Conservation (phyloP, 2,797 vertebrate species). For the Sternotherus odoratus region DNA sequence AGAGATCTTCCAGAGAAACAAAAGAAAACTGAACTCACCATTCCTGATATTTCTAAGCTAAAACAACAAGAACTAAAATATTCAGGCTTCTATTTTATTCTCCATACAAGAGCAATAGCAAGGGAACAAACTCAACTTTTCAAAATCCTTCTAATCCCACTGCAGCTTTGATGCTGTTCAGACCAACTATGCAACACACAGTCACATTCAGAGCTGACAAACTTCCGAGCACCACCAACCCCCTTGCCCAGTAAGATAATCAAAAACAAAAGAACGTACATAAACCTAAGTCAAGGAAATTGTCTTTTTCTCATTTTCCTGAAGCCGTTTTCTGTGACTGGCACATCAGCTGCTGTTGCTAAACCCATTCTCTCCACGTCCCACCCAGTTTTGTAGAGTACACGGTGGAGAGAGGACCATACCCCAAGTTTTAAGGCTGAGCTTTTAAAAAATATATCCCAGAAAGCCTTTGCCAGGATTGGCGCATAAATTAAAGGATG, state of each 20-base stretch:
- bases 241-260: not conserved
- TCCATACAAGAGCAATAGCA: not conserved
- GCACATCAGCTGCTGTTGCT: not conserved
- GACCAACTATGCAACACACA: not conserved
- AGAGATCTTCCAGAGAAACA: not conserved
- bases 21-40: not conserved
- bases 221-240: accelerated
- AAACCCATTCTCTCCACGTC: not conserved
- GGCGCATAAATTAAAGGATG: not conserved
- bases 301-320: not conserved
- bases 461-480: not conserved
- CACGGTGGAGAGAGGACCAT: not conserved
- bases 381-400: not conserved
- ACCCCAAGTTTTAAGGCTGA: not conserved
- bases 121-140: not conserved
- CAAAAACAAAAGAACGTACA: not conserved
- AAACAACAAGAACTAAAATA: not conserved
- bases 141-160: not conserved
- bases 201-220: not conserved
- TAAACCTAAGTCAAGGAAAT: not conserved
- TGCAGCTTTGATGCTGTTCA: not conserved
- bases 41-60: not conserved
- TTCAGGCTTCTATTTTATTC: not conserved
- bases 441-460: accelerated
- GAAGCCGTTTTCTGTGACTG: accelerated